Conservation (phyloP, 1,140 invertebrate genomes). For the Temnothorax longispinosus region DNA sequence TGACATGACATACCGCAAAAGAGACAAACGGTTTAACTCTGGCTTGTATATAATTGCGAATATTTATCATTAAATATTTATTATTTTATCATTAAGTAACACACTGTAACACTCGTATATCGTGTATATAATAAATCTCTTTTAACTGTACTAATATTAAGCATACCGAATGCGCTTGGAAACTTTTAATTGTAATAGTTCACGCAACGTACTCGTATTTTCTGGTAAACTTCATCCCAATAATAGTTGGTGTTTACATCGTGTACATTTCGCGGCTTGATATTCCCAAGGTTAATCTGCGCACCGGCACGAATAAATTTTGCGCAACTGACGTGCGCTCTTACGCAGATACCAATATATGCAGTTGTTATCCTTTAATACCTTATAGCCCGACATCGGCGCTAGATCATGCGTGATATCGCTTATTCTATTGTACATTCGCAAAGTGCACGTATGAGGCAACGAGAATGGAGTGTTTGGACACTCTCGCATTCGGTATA, state of each 20-base stretch:
- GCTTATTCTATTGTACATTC: conserved; percentile 31
- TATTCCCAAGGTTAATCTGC: conserved; percentile 29
- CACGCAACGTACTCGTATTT: not conserved
- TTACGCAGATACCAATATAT: conserved; percentile 48
- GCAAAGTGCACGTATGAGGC: not conserved
- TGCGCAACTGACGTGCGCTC: conserved; percentile 21
- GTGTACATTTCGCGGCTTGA: not conserved
- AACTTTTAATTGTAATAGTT: conserved; percentile 1
- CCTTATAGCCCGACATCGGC: not conserved
- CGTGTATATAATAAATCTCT: not conserved
- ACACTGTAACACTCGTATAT: not conserved
- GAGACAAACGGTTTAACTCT: not conserved
- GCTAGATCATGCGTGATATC: conserved; percentile 17
- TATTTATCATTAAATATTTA: not conserved
- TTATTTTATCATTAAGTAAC: not conserved
- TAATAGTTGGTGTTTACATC: not conserved
- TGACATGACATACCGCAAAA: not conserved
- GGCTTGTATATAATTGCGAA: not conserved
- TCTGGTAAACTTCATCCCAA: not conserved
- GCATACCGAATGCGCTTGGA: not conserved
- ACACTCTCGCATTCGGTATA: not conserved
- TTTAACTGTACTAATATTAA: conserved; percentile 2
- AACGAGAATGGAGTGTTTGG: conserved; percentile 7
- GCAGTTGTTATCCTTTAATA: conserved; percentile 47
- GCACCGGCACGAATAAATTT: conserved; percentile 20